Conservation (phyloP, 2,888 invertebrate species). For the Chalcosyrphus nemorum region DNA sequence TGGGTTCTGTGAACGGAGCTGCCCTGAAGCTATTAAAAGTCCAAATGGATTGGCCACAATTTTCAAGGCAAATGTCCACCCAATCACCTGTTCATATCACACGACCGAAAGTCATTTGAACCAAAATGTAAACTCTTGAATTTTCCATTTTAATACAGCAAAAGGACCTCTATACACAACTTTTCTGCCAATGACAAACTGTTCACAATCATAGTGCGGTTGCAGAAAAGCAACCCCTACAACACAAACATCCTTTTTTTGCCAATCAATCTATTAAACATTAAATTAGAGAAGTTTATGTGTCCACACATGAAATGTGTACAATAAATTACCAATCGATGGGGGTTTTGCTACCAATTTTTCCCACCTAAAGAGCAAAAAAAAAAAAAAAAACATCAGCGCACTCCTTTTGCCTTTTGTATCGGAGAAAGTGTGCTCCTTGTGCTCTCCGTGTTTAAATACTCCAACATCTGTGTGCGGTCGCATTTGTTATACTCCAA, state of each 20-base stretch:
- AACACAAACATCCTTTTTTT: too few species aligned
- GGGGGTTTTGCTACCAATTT: background rate
- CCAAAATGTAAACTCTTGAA: background rate
- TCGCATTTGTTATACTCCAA: constrained; percentile 58
- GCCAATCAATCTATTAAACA: constrained; percentile 33
- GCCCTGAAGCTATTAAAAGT: background rate
- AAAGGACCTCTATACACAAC: background rate
- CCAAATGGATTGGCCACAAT: background rate
- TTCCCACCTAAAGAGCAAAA: background rate
- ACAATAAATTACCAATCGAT: constrained; percentile 42
- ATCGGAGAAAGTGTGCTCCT: background rate
- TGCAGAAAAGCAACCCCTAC: background rate
- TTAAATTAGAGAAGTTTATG: constrained; percentile 36
- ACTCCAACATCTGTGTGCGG: constrained; percentile 45
- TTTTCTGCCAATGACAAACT: background rate
- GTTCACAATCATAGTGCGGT: background rate
- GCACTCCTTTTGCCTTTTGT: background rate
- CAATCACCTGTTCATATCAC: background rate
- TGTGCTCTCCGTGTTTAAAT: constrained; percentile 19
- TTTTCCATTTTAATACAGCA: background rate
- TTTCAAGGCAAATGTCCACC: background rate
- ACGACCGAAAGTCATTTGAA: background rate
- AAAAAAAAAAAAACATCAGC: too few species aligned
- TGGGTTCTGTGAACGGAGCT: background rate
- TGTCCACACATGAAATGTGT: constrained; percentile 31